Conservation (phyloP, 1,140 invertebrate species). For the Atta texana region DNA sequence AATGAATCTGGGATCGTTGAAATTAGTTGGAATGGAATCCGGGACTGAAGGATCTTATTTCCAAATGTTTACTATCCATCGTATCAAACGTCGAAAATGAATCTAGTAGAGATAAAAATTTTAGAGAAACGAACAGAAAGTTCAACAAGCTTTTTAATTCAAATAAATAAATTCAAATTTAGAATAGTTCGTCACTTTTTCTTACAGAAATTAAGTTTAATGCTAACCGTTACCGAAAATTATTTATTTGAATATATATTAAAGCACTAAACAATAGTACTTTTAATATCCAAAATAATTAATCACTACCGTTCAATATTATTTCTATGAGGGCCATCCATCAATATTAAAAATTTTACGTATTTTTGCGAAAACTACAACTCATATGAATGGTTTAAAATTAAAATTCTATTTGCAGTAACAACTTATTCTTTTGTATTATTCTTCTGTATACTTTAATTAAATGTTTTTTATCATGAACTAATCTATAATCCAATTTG, state of each 20-base stretch:
- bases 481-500: constrained; percentile 15
- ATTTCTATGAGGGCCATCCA: no score
- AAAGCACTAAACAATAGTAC: no score
- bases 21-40: constrained; percentile 9
- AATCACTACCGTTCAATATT: no score
- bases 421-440: constrained; percentile 3
- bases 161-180: not conserved
- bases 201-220: no score
- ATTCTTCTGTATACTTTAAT: constrained; percentile 8
- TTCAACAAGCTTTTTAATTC: not conserved
- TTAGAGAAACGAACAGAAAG: not conserved
- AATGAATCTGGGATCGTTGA: constrained; percentile 11
- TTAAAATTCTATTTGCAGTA: constrained; percentile 12
- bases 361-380: not conserved
- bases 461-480: constrained; percentile 10
- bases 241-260: no score
- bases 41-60: constrained; percentile 7
- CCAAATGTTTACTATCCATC: not conserved
- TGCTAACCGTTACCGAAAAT: no score
- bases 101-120: not conserved
- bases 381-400: not conserved
- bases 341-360: not conserved
- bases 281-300: no score
- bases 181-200: not conserved
- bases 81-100: not conserved